Base-by-base conservation (phyloP, 2,797 vertebrate genomes). In the Capromys pilorides region DNA sequence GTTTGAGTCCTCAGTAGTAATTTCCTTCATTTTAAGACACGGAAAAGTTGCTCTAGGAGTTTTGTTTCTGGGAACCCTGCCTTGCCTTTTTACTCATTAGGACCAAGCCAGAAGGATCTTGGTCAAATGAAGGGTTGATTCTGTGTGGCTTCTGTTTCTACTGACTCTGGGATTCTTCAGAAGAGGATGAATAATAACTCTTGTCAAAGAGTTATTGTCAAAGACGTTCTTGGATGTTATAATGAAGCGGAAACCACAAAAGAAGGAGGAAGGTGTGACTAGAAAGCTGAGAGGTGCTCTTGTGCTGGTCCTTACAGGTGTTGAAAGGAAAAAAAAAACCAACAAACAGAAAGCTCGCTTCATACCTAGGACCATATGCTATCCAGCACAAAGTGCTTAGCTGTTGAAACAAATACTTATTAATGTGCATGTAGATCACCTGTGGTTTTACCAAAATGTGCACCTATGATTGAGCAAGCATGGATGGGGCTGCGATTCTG, bases 1-100 rank as follows among this genome's bases (percentile, higher is more conserved):
- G 26, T 59, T 39, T 57, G 41, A 71, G n/a, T 94, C 19, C 28
- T 87, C 41, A 39, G 59, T 12, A 36, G 67, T 26, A 61, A n/a
- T 57, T 57, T 77, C 22, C 88, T 88, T 81, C 75, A 86, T 81
- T 93, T 87, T 78, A 26, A 59, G 77, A 82, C 33, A 73, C 45
- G 61, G 64, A 67, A 67, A 59, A 79, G 19, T 69, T 93, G 33
- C 67, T 80, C 33, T 49, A 88, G 64, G 51, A 84, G 33, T 87
- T 94, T 83, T 91, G n/a, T 69, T 64, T 11, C 64, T 75, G 21
- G 66, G n/a, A 67, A 21, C 12, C 1, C 51, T 21, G 8, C 13
- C 59, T 93, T 77, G 64, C 24, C 4, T 9, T 73, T 77, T 39
- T 49, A 24, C 21, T 39, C 7, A 24, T n/a, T 24, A 57, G 73